Evolutionary conservation across 2,888 invertebrate genomes (phyloP), one percentile per base, ranked within the genome.

Genomic region (Eilema sororculum): DNA sequence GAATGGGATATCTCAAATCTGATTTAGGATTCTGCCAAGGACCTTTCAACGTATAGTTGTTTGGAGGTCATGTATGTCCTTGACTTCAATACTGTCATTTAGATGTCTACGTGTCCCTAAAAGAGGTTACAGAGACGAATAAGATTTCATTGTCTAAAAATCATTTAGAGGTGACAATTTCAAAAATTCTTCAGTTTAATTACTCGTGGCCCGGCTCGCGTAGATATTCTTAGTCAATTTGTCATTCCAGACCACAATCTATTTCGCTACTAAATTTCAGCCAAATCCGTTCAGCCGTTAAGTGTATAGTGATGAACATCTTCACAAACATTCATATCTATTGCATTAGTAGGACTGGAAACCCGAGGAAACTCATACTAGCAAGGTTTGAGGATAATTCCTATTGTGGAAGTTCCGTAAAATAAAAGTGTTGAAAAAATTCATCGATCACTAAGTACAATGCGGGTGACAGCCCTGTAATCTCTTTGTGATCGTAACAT

Each of bases 401-500:
- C n/a, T 52, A 52, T 52, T n/a, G 9, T n/a, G 20, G 2, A 52
- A 8, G 6, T 52, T n/a, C 52, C 20, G n/a, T n/a, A n/a, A 52
- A 46, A 46, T 13, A 46, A 20, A 6, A 13, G n/a, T 46, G 20
- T 46, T 46, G 41, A 41, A 37, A 52, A 52, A 52, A 52, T n/a
- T 8, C n/a, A 2, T 52, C n/a, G 16, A 20, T 52, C 52, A 20
- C 20, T 10, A n/a, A 52, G n/a, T 9, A 52, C 52, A 20, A 59
- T 30, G 63, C 37, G 16, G 30, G 46, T 46, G 62, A 28, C 64
- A 68, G 30, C 74, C 78, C 76, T 73, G 57, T 69, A 68, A 71
- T 72, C 75, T 73, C 66, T 75, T 68, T 81, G 72, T 72, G 67
- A 62, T 68, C 73, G 71, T 65, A 64, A 68, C 71, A 59, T 76